phyloP scores from a whole-genome alignment of 92 coral and sea anemone species.

The Phenganax marumi region DNA sequence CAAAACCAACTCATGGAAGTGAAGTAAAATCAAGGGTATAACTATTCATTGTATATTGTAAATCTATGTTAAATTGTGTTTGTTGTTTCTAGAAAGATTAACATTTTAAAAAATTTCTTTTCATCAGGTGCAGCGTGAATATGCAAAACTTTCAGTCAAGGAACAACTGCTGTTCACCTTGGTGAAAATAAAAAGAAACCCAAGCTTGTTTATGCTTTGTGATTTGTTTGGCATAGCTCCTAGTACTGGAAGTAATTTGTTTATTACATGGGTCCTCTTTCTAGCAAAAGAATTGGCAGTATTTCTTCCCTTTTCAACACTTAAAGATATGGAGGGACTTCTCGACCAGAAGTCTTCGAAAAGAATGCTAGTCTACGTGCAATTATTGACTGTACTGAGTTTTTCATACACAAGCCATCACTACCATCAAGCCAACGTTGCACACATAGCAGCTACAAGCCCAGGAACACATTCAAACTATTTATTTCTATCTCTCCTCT shows the following conservation, averaged over 20 bases:
- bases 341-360: slow-evolving; percentile 42
- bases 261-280: slow-evolving; percentile 60
- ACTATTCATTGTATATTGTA: too few species aligned
- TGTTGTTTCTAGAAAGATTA: too few species aligned
- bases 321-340: slow-evolving; percentile 40
- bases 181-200: slow-evolving; percentile 60
- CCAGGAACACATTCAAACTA: slow-evolving; percentile 54
- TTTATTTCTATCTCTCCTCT: slow-evolving; percentile 55
- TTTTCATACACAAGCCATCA: slow-evolving; percentile 60
- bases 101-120: too few species aligned
- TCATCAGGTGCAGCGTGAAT: too few species aligned
- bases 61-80: too few species aligned
- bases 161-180: slow-evolving; percentile 57
- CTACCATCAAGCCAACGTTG: slow-evolving; percentile 57
- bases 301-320: slow-evolving; percentile 56
- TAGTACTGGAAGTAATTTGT: slow-evolving; percentile 59
- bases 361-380: slow-evolving; percentile 49
- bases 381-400: slow-evolving; percentile 62
- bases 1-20: too few species aligned
- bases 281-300: slow-evolving; percentile 50
- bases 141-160: slow-evolving; percentile 23
- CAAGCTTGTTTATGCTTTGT: slow-evolving; percentile 67
- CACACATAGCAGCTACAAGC: slow-evolving; percentile 62
- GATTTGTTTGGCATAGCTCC: slow-evolving; percentile 58
- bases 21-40: too few species aligned